phyloP scores from a whole-genome alignment of 2,113 vertebrate genomes.

The Monopterus albus region DNA sequence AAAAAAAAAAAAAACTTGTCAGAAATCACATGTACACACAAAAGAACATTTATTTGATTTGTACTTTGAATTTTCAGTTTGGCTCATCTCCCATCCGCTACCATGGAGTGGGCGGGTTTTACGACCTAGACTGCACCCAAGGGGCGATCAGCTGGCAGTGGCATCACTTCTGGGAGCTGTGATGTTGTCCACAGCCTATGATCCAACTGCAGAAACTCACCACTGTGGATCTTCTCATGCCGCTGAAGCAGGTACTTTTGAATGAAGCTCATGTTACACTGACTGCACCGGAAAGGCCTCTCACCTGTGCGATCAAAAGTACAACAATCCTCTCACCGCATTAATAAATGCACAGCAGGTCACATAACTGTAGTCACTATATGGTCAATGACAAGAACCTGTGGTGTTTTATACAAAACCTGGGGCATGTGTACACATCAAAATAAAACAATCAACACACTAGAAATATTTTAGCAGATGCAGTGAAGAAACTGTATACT shows the following conservation, averaged over 20 bases:
- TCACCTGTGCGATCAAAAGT: conserved; percentile 86
- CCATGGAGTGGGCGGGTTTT: too few species aligned
- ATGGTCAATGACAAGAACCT: not conserved
- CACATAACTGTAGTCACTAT: not conserved
- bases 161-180: too few species aligned
- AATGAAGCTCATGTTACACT: conserved; percentile 99
- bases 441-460: conserved; percentile 3
- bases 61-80: too few species aligned
- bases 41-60: too few species aligned
- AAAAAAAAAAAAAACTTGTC: too few species aligned
- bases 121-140: too few species aligned
- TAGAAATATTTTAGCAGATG: too few species aligned
- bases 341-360: conserved; percentile 53
- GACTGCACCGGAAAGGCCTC: conserved; percentile 97
- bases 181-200: too few species aligned
- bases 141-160: too few species aligned
- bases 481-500: too few species aligned
- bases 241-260: conserved; percentile 98
- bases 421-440: not conserved
- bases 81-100: too few species aligned
- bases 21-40: too few species aligned
- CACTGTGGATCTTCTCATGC: conserved; percentile 97
- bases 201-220: conserved; percentile 68
- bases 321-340: conserved; percentile 69
- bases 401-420: not conserved